Base-by-base conservation (phyloP, 2,888 invertebrate genomes). In the Leucozona laternaria region DNA sequence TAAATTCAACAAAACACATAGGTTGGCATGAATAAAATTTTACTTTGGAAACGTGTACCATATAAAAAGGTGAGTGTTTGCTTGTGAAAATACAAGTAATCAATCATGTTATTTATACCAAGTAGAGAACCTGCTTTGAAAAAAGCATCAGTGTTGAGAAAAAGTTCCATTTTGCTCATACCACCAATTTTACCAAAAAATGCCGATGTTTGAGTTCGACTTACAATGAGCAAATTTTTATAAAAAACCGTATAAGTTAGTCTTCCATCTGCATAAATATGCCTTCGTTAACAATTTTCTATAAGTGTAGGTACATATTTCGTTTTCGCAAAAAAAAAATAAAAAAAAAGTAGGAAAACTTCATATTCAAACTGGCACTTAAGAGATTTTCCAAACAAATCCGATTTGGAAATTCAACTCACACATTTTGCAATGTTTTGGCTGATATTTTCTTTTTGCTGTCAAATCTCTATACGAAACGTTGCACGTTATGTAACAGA, bases 331-430 rank as follows among this genome's bases (percentile, higher is more conserved):
- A 25, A 28, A 45, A 48, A 48, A 10, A 20, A 31, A 31, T 20
- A 10, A 48, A 31, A 22, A 31, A n/a, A 40, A 25, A 34, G 10
- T 2, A 62, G 43, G 62, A 68, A 64, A 68, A 68, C 50, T 37
- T 28, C 11, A 68, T 34, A 60, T 15, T n/a, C 20, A 10, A 68
- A 68, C 68, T 37, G 68, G 37, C 53, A 68, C 53, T 53, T 53
- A 17, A 28, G 2, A 37, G 53, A 50, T 68, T 68, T 53, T 53
- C 37, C 20, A 53, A 68, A 68, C 25, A 40, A 68, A 37, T 62
- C 62, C 68, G 31, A 62, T 71, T 83, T 84, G 76, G 37, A 58
- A 71, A 84, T 84, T 80, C 84, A 79, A 77, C 71, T 64, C 84
- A 80, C 80, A 84, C 64, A 60, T 60, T 71, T 72, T 66, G 71